Conservation (phyloP, 2,797 vertebrate species). For the Linurgus olivaceus region DNA sequence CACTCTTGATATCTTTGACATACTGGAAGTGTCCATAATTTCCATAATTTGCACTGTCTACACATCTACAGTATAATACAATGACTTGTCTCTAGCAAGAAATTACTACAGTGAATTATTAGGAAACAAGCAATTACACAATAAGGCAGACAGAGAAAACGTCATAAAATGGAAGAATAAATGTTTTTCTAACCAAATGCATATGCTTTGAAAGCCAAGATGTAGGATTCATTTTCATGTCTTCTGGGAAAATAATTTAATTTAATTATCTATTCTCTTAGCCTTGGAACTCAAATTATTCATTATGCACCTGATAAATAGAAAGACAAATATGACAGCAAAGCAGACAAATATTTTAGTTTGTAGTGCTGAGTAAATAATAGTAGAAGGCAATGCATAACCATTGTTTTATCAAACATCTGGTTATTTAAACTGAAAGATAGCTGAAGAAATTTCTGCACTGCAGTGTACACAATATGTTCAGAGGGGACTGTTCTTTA, state of each 20-base stretch:
- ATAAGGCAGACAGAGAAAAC: background rate
- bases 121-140: background rate
- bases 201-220: background rate
- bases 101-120: background rate
- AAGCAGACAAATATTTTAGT: background rate
- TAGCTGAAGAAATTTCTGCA: background rate
- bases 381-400: background rate
- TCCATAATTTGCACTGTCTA: background rate
- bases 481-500: background rate
- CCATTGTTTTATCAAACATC: background rate
- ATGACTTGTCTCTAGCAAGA: background rate
- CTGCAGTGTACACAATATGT: no score
- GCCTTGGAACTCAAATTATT: background rate
- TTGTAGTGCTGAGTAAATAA: background rate
- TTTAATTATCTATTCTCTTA: background rate
- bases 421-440: background rate
- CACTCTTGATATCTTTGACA: background rate
- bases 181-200: background rate
- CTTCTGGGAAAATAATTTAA: background rate
- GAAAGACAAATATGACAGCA: background rate
- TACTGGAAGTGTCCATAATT: background rate
- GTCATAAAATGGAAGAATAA: background rate
- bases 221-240: background rate
- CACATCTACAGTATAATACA: background rate
- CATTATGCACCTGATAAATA: background rate